phyloP scores from a whole-genome alignment of 2,113 vertebrate species.

The Macaca nemestrina region DNA sequence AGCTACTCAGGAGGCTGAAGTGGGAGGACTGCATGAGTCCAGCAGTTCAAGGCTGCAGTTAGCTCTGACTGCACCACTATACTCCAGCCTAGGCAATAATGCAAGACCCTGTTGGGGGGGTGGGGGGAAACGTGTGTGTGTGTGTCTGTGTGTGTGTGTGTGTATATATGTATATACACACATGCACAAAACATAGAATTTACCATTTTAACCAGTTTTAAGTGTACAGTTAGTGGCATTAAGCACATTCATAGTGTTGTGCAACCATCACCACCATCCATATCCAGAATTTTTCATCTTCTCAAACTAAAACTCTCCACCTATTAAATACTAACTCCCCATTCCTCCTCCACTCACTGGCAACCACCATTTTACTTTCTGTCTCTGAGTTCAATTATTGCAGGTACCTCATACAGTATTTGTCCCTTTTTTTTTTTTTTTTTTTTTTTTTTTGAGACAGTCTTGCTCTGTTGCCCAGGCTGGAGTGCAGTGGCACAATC shows the following conservation, averaged over 20 bases:
- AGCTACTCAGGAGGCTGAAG: too few species aligned
- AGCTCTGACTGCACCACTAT: too few species aligned
- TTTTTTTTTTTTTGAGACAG: background rate
- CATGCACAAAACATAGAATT: background rate
- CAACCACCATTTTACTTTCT: background rate
- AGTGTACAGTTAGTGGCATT: background rate
- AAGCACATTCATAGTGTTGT: background rate
- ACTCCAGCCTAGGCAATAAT: too few species aligned
- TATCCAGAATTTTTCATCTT: background rate
- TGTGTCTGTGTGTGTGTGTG: rapidly evolving
- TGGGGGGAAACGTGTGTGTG: rapidly evolving
- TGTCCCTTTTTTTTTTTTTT: background rate
- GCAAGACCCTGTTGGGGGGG: too few species aligned
- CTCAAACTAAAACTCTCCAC: background rate
- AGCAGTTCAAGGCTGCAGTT: too few species aligned
- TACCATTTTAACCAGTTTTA: background rate
- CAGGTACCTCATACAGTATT: background rate
- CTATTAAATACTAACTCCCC: background rate
- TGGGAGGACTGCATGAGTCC: too few species aligned
- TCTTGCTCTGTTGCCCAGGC: background rate
- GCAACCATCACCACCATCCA: background rate
- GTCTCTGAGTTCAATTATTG: background rate
- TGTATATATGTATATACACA: rapidly evolving
- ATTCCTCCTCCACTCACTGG: background rate
- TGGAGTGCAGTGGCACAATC: background rate